Percentiles rank a stretch among this genome's conserved stretches.
Conservation (phyloP, 64 coral and sea anemone species). For the Pocillopora verrucosa region DNA sequence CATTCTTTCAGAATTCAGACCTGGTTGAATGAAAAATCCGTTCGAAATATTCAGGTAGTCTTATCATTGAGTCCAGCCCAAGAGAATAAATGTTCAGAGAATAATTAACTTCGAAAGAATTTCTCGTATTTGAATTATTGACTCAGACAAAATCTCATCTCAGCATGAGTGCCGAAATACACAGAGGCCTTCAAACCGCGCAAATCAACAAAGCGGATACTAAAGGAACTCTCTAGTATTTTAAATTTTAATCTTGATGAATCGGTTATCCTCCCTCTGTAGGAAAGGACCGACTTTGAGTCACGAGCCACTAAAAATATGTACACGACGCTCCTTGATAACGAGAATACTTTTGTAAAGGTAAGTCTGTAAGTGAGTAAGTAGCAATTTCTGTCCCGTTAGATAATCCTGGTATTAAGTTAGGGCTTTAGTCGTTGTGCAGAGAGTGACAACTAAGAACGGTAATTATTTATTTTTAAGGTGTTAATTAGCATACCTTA, state of each 20-base stretch:
- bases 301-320: conserved; percentile 90
- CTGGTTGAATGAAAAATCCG: conserved; percentile 93
- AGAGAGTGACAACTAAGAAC: not conserved
- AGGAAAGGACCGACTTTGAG: conserved; percentile 96
- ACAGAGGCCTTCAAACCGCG: not conserved
- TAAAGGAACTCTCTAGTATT: not conserved
- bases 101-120: not conserved
- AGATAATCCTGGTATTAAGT: not conserved
- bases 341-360: conserved; percentile 89
- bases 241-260: not conserved
- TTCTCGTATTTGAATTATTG: not conserved
- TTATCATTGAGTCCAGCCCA: not conserved
- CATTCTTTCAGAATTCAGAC: conserved; percentile 83
- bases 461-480: not conserved
- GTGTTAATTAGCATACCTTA: conserved; percentile 21
- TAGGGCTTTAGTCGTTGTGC: not conserved
- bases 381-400: not conserved
- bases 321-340: conserved; percentile 91
- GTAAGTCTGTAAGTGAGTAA: conserved; percentile 14
- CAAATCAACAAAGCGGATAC: not conserved
- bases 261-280: not conserved
- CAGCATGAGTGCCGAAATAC: not conserved
- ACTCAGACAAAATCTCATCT: not conserved
- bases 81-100: too few relatives aligned
- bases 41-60: conserved; percentile 87